These are phyloP conservation scores for Typhlichthys subterraneus DNA, from an alignment of 2,797 vertebrate genomes.

Conservation along the genomic window DNA sequence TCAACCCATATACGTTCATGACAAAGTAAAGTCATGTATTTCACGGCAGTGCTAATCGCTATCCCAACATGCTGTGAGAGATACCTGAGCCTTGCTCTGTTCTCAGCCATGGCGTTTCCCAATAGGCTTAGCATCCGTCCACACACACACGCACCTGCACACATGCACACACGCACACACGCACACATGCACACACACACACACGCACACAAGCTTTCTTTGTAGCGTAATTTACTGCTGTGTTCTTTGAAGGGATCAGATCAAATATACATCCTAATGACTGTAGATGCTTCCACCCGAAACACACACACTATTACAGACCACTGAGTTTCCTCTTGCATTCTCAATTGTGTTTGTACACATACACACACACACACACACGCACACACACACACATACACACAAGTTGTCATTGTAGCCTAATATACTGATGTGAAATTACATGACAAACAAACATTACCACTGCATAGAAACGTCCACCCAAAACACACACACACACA, in stretches of 20 bases:
- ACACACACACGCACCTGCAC: constrained; percentile 25
- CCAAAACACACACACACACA: neutral
- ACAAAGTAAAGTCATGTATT: constrained; percentile 28
- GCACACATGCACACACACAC: neutral
- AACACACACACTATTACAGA: constrained; percentile 1
- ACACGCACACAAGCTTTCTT: constrained; percentile 6
- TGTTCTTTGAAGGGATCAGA: neutral
- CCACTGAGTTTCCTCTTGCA: neutral
- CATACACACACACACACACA: neutral
- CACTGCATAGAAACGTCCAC: neutral
- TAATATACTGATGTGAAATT: neutral
- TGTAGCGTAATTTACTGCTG: too few relatives aligned
- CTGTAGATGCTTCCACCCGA: neutral
- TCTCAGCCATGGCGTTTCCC: constrained; percentile 32
- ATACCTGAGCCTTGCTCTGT: constrained; percentile 51
- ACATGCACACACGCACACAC: neutral
- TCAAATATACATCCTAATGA: neutral
- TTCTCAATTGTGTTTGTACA: neutral
- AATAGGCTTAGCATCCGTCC: constrained; percentile 50
- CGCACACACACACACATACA: neutral
- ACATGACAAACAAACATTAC: neutral
- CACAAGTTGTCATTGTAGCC: neutral
- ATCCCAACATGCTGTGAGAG: constrained; percentile 53
- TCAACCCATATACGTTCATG: constrained; percentile 39
- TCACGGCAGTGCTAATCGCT: constrained; percentile 37